These are phyloP conservation scores for Liasis olivaceus DNA, from an alignment of 2,797 vertebrate genomes.

Conservation along the genomic window DNA sequence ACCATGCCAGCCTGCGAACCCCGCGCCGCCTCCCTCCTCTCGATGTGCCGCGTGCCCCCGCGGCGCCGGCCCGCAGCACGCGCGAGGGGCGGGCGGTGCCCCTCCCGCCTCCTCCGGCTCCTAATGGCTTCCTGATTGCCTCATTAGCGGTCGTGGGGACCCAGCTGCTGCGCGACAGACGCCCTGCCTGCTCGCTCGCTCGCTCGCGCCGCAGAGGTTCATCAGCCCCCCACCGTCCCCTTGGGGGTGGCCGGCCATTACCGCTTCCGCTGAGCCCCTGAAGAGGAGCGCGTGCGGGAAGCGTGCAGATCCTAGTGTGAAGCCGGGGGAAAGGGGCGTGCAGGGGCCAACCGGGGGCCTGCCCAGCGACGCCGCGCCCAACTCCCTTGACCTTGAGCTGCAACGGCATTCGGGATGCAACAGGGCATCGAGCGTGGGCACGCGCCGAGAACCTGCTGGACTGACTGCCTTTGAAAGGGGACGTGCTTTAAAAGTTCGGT, in stretches of 20 bases:
- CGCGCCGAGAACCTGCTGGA: neutral
- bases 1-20: neutral
- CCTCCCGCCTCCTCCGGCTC: neutral
- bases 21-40: too few species aligned
- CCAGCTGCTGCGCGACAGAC: neutral
- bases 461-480: neutral
- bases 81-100: neutral
- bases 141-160: neutral
- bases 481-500: too few species aligned
- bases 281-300: too few species aligned
- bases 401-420: too few species aligned
- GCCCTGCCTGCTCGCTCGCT: neutral
- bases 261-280: neutral
- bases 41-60: too few species aligned
- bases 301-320: neutral
- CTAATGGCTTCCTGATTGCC: slow-evolving; percentile 5
- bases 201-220: neutral
- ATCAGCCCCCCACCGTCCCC: neutral
- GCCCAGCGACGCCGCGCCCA: too few species aligned
- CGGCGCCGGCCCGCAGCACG: neutral
- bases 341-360: neutral
- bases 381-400: neutral
- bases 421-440: too few species aligned
- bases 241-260: slow-evolving; percentile 7
- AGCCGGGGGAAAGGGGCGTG: neutral